Evolutionary conservation across 2,113 vertebrate genomes (phyloP).

Genomic region (Rhagologus leucostigma): DNA sequence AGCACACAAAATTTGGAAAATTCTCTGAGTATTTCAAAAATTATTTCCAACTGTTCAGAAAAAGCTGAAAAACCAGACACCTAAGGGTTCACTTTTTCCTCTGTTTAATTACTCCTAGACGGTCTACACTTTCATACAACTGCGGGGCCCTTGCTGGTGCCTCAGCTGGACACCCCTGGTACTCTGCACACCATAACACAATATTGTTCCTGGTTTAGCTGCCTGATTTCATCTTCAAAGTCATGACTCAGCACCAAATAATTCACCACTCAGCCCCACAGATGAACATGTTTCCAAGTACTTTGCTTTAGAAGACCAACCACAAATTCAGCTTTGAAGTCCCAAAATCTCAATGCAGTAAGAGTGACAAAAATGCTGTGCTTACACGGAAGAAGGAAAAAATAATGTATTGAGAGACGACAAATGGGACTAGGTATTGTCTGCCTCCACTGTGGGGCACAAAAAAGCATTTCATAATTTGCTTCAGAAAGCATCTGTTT

Average conservation of each 20-base stretch:
- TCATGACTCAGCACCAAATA: background rate
- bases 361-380: background rate
- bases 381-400: background rate
- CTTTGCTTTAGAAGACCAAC: background rate
- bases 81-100: background rate
- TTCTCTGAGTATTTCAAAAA: background rate
- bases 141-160: background rate
- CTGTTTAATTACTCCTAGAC: background rate
- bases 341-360: rapidly evolving
- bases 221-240: background rate
- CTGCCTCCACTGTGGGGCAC: background rate
- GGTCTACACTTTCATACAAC: background rate
- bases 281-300: background rate
- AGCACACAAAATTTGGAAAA: background rate
- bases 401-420: background rate
- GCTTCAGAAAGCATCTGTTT: background rate
- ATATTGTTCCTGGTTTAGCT: background rate
- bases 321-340: background rate
- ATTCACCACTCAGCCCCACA: background rate
- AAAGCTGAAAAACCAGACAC: background rate
- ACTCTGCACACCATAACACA: background rate
- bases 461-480: background rate
- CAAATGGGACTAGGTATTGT: background rate
- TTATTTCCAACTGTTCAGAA: background rate
- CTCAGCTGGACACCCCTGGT: background rate